Percentiles rank a stretch among this genome's conserved stretches.
Conservation (phyloP, 2,888 invertebrate species). For the Dicyrtomina minuta region DNA sequence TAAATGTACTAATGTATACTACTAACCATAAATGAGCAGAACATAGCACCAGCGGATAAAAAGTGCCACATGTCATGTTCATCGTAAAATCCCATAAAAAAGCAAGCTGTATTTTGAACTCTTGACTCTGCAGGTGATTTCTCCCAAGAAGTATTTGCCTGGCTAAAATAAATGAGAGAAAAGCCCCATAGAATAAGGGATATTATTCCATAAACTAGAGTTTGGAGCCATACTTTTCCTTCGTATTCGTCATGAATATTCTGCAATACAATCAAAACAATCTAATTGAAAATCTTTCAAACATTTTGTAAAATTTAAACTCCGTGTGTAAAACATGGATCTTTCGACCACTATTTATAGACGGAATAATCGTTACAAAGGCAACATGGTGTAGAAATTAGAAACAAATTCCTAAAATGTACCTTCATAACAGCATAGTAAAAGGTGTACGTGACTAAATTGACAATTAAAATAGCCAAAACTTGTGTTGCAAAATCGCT, state of each 20-base stretch:
- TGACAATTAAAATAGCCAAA: constrained; percentile 60
- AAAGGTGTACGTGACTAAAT: constrained; percentile 59
- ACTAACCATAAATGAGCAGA: constrained; percentile 59
- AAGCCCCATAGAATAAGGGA: constrained; percentile 56
- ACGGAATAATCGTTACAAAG: not conserved
- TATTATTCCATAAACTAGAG: constrained; percentile 23
- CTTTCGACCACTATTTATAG: not conserved
- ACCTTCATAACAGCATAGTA: constrained; percentile 59
- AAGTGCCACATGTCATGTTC: constrained; percentile 62
- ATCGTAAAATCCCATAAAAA: constrained; percentile 59
- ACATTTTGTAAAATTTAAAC: not conserved
- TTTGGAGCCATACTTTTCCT: constrained; percentile 25
- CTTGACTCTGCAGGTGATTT: constrained; percentile 59
- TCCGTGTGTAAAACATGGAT: too few relatives aligned
- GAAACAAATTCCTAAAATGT: not conserved
- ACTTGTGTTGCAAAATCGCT: constrained; percentile 60
- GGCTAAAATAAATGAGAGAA: constrained; percentile 59
- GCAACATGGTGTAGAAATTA: not conserved
- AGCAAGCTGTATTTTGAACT: constrained; percentile 57
- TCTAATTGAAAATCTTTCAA: not conserved
- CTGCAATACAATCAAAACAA: constrained; percentile 9
- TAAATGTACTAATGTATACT: too few relatives aligned
- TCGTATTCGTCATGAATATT: constrained; percentile 57
- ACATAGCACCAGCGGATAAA: constrained; percentile 58
- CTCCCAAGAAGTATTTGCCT: constrained; percentile 59